Percentiles rank a stretch among this genome's conserved stretches.
phyloP scores from a whole-genome alignment of 2,797 vertebrate species.

The Hipposideros larvatus region DNA sequence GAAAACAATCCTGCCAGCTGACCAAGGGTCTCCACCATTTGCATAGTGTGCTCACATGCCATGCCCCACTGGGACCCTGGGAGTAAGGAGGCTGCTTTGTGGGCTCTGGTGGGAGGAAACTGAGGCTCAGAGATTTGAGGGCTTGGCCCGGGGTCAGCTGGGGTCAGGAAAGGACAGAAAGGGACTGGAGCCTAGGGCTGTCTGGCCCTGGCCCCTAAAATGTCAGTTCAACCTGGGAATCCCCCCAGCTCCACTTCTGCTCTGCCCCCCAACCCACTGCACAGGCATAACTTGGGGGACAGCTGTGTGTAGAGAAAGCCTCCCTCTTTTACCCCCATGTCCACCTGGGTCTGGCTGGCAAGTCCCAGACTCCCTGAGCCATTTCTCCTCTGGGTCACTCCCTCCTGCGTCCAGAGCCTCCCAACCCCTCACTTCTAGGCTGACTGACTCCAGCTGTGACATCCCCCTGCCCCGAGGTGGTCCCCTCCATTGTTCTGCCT shows the following conservation, averaged over 20 bases:
- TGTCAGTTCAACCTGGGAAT: background rate
- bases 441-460: background rate
- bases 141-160: background rate
- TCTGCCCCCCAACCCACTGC: background rate
- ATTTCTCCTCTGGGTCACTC: background rate
- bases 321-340: background rate
- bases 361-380: background rate
- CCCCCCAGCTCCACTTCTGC: background rate
- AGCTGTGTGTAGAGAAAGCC: background rate
- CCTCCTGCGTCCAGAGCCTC: background rate
- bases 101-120: background rate
- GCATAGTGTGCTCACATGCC: background rate
- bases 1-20: background rate
- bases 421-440: background rate
- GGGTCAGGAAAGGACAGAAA: background rate
- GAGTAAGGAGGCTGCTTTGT: background rate
- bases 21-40: background rate
- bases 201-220: background rate
- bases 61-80: background rate
- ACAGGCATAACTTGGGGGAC: background rate
- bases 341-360: conserved; percentile 33
- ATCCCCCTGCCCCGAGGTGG: background rate
- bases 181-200: background rate
- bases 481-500: background rate
- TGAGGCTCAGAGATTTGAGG: background rate